Evolutionary conservation across 1,140 invertebrate species (phyloP).

Genomic region (Acyrthosiphon pisum): DNA sequence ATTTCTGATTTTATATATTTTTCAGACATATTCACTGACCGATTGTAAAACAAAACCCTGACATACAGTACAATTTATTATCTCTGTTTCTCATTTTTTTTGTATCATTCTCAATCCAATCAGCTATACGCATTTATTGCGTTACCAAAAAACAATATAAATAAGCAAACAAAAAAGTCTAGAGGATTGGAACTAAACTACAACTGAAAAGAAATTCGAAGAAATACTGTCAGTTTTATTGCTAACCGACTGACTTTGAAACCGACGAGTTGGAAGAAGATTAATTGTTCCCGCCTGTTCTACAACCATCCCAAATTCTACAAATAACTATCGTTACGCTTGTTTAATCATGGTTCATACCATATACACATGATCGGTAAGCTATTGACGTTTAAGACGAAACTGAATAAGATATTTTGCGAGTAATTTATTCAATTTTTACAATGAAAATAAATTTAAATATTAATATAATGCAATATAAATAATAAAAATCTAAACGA

Average conservation of each 20-base stretch:
- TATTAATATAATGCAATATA: not conserved
- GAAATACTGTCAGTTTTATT: conserved; percentile 38
- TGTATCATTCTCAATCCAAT: not conserved
- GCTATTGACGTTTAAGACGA: not conserved
- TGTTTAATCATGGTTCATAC: conserved; percentile 2
- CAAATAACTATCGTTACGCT: not conserved
- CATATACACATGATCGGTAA: not conserved
- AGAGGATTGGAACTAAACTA: not conserved
- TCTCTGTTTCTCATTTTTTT: not conserved
- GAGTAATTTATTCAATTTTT: not conserved
- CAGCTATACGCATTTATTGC: not conserved
- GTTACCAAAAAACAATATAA: not conserved
- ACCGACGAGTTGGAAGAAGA: not conserved
- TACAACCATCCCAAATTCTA: not conserved
- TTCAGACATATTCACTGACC: not conserved
- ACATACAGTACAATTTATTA: not conserved
- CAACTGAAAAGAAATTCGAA: conserved; percentile 7
- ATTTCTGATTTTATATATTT: not conserved
- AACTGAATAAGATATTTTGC: not conserved
- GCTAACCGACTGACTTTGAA: conserved; percentile 22
- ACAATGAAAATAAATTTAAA: too few species aligned
- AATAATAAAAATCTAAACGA: not conserved
- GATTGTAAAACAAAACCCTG: not conserved
- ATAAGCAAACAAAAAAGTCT: conserved; percentile 18
- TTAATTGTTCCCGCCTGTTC: not conserved